Evolutionary conservation across 2,888 invertebrate genomes (phyloP).

Genomic region (Andrena bucephala): DNA sequence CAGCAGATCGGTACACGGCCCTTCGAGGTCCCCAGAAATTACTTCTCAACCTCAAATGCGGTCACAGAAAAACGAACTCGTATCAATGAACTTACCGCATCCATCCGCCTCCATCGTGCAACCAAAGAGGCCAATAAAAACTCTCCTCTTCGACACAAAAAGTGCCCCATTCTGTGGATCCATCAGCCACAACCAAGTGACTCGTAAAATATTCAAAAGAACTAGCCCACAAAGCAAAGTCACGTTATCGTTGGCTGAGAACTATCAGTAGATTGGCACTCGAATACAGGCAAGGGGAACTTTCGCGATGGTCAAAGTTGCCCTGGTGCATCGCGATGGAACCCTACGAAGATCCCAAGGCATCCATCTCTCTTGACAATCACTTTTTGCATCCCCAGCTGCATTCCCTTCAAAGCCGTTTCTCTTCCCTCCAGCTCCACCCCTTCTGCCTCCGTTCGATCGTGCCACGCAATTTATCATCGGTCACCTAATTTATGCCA

Average conservation of each 20-base stretch:
- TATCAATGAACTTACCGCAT: too few species aligned
- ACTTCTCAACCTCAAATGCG: too few species aligned
- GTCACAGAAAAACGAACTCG: too few species aligned
- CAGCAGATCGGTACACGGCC: too few species aligned
- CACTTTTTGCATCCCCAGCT: slow-evolving; percentile 73
- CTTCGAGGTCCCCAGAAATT: too few species aligned
- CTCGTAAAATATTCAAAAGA: slow-evolving; percentile 20
- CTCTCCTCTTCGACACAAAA: too few species aligned
- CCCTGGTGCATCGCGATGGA: slow-evolving; percentile 48
- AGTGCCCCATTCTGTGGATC: too few species aligned
- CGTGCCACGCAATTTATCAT: slow-evolving; percentile 79
- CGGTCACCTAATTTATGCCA: slow-evolving; percentile 79
- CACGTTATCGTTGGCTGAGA: slow-evolving; percentile 31
- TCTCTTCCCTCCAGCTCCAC: slow-evolving; percentile 53
- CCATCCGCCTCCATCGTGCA: too few species aligned
- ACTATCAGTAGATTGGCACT: slow-evolving; percentile 9
- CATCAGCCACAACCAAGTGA: slow-evolving; percentile 2
- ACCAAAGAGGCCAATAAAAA: too few species aligned
- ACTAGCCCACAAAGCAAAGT: slow-evolving; percentile 10
- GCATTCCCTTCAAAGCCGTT: slow-evolving; percentile 22
- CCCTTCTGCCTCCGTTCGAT: slow-evolving; percentile 60
- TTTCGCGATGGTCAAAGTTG: slow-evolving; percentile 42
- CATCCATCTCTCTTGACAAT: slow-evolving; percentile 81
- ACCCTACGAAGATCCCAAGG: slow-evolving; percentile 64
- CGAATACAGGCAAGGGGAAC: slow-evolving; percentile 12